These are phyloP conservation scores for Schizotus pectinicornis DNA, from an alignment of 2,888 invertebrate genomes.

Conservation along the genomic window DNA sequence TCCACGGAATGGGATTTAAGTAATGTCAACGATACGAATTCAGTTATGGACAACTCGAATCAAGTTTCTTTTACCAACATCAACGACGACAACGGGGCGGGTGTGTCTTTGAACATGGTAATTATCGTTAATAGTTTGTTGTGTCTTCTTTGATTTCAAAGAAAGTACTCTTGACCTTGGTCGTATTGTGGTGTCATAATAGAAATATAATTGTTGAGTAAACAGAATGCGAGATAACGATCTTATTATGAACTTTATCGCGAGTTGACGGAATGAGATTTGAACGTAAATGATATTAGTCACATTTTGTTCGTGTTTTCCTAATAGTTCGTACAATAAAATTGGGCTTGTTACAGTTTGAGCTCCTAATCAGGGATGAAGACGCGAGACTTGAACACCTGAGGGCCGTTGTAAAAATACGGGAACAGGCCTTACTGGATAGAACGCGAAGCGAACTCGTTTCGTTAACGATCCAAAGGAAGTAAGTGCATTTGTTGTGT, in stretches of 20 bases:
- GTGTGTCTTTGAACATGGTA: conserved; percentile 54
- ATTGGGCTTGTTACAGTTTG: conserved; percentile 54
- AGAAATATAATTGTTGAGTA: conserved; percentile 2
- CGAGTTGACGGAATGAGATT: background rate
- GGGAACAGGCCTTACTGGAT: conserved; percentile 71
- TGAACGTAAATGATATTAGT: background rate
- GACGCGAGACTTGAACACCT: conserved; percentile 70
- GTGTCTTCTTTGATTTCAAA: conserved; percentile 1
- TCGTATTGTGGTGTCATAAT: too few relatives aligned
- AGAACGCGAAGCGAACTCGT: conserved; percentile 70
- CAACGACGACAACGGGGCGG: conserved; percentile 39
- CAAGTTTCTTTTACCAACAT: conserved; percentile 5
- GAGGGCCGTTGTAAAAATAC: conserved; percentile 68
- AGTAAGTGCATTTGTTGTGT: conserved; percentile 43
- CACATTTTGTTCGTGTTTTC: background rate
- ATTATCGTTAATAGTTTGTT: conserved; percentile 23
- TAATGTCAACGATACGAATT: conserved; percentile 4
- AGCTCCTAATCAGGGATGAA: conserved; percentile 72
- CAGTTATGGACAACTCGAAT: background rate
- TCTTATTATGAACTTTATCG: conserved; percentile 10
- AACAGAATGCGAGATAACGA: conserved; percentile 17
- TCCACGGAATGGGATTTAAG: conserved; percentile 18
- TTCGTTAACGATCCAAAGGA: conserved; percentile 71
- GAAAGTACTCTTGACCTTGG: background rate
- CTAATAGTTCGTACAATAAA: background rate